Evolutionary conservation across 2,797 vertebrate genomes (phyloP).

Genomic region (Scomberomorus guttatus): DNA sequence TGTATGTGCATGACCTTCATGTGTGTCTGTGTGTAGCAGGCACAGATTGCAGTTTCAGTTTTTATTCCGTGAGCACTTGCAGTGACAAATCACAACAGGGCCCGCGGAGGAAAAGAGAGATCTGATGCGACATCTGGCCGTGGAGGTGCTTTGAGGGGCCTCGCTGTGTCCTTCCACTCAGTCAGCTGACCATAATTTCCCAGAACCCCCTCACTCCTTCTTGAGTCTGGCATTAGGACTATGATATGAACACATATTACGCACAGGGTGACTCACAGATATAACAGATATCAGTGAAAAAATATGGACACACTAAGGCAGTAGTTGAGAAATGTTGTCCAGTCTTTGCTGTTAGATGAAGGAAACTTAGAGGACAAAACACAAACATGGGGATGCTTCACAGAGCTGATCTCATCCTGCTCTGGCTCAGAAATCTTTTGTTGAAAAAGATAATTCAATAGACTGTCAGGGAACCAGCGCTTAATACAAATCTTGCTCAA

Average conservation of each 20-base stretch:
- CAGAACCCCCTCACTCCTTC: slow-evolving; percentile 55
- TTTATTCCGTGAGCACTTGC: slow-evolving; percentile 25
- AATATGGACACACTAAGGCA: not conserved
- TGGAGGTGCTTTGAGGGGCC: slow-evolving; percentile 55
- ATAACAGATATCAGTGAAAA: not conserved
- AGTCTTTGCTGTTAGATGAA: slow-evolving; percentile 35
- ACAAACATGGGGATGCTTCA: slow-evolving; percentile 31
- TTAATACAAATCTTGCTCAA: slow-evolving; percentile 36
- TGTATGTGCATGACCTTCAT: slow-evolving; percentile 31
- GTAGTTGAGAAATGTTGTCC: slow-evolving; percentile 28
- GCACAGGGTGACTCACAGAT: slow-evolving; percentile 32
- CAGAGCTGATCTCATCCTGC: slow-evolving; percentile 4
- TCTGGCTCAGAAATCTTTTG: slow-evolving; percentile 19
- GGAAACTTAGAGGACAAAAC: slow-evolving; percentile 34
- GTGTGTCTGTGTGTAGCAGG: slow-evolving; percentile 26
- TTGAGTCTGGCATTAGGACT: slow-evolving; percentile 62
- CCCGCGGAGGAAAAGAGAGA: slow-evolving; percentile 18
- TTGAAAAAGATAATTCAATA: slow-evolving; percentile 25
- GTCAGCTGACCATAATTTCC: slow-evolving; percentile 73
- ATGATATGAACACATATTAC: slow-evolving; percentile 24
- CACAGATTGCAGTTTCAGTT: slow-evolving; percentile 30
- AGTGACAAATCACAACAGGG: not conserved
- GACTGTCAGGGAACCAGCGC: not conserved
- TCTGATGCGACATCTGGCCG: slow-evolving; percentile 75
- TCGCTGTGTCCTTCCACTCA: slow-evolving; percentile 50